These are phyloP conservation scores for Drosophila lacicola DNA, from an alignment of 2,888 invertebrate genomes.

Conservation along the genomic window DNA sequence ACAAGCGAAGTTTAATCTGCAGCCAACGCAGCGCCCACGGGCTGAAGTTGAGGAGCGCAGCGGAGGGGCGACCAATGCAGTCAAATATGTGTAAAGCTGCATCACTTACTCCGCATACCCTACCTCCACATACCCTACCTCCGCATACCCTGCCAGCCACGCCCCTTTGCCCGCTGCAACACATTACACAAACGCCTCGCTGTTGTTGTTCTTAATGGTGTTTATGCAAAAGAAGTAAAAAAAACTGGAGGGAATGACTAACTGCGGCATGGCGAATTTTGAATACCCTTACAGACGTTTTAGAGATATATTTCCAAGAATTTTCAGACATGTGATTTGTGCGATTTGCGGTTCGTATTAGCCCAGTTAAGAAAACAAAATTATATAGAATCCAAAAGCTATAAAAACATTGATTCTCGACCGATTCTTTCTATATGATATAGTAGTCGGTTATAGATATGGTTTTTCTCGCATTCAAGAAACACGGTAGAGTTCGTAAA, in stretches of 20 bases:
- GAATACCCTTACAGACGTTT: background rate
- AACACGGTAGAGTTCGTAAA: too few species aligned
- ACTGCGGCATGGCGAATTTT: background rate
- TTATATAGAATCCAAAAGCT: too few species aligned
- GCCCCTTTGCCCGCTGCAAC: background rate
- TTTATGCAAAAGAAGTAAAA: conserved; percentile 42
- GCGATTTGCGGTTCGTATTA: too few species aligned
- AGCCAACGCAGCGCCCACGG: conserved; percentile 54
- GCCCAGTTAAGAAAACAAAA: too few species aligned
- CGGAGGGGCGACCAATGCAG: conserved; percentile 18
- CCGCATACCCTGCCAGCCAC: background rate
- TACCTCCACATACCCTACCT: background rate
- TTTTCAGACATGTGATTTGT: too few species aligned
- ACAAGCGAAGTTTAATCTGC: conserved; percentile 76
- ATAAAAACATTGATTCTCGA: too few species aligned
- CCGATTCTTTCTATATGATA: too few species aligned
- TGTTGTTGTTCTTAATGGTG: conserved; percentile 28
- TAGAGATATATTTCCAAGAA: too few species aligned
- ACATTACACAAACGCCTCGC: background rate
- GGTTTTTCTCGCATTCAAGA: too few species aligned
- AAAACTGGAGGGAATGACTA: background rate
- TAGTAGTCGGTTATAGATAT: too few species aligned
- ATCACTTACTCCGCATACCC: conserved; percentile 5
- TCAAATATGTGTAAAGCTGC: conserved; percentile 52
- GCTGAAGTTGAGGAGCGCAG: conserved; percentile 21